Evolutionary conservation across 2,113 vertebrate species (phyloP), one percentile per base, ranked within the genome.

Genomic region (Forbesichthys agassizii): DNA sequence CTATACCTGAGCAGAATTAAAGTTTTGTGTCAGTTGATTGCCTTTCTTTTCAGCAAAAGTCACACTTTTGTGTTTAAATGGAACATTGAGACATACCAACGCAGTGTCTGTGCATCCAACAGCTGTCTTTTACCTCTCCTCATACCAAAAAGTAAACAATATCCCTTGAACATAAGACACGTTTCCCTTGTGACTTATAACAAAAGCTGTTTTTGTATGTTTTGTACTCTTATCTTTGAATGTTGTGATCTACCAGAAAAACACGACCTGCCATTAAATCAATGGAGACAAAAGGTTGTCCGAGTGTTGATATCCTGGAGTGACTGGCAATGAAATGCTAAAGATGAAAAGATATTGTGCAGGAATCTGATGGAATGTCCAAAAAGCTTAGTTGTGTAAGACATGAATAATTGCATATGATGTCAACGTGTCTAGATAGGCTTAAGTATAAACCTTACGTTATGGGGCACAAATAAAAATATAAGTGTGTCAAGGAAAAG

Each of bases 291-390:
- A 11, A 18, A 49, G 48, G 56, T 68, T 59, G 20, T n/a, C 71
- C 7, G 33, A 68, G 67, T 3, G 4, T 54, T 27, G 8, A 18
- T 63, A 1, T 46, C 27, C 57, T 12, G 1, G 12, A 58, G 72
- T 13, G 64, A 10, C 64, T 61, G 55, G 59, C 46, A 58, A 69
- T 75, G 79, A 81, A 72, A 80, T 84, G 72, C 65, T 68, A 73
- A 59, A 80, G 85, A 68, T 67, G 63, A 61, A 81, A 86, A 73
- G 69, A 69, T 63, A 80, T 62, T 52, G 71, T 82, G 73, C 84
- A 86, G 75, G 33, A 70, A 76, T 82, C 67, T 74, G 76, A 88
- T 84, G 70, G 69, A 69, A 78, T 69, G 84, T 79, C 73, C 68
- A 46, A 63, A 42, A 61, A 55, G 69, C 61, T 87, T 81, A 73